A percentile compares a stretch with the other conserved stretches of the same genome.
phyloP scores from a whole-genome alignment of 2,113 vertebrate species.

The Campylorhamphus procurvoides region DNA sequence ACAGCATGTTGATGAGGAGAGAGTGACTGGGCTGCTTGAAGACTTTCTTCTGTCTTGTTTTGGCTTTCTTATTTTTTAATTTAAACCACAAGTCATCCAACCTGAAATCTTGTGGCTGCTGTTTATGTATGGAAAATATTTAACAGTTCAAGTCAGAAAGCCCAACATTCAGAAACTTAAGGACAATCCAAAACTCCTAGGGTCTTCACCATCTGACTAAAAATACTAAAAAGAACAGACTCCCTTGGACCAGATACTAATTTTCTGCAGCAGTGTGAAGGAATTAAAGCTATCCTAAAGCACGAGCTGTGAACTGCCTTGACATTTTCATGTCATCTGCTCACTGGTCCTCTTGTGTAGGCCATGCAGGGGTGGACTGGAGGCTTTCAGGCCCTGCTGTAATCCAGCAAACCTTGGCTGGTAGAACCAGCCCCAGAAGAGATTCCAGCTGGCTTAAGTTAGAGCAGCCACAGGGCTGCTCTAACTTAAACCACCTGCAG shows the following conservation, averaged over 20 bases:
- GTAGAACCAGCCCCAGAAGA: slow-evolving; percentile 34
- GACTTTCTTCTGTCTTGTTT: not conserved
- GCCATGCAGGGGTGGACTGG: not conserved
- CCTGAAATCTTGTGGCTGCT: slow-evolving; percentile 23
- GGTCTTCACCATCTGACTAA: slow-evolving; percentile 40
- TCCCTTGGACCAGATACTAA: not conserved
- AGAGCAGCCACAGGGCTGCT: slow-evolving; percentile 36
- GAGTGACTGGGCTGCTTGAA: not conserved
- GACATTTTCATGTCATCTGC: slow-evolving; percentile 22
- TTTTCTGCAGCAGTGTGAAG: slow-evolving; percentile 11
- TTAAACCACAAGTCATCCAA: slow-evolving; percentile 23
- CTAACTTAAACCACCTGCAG: slow-evolving; percentile 64
- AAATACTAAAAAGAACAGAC: not conserved
- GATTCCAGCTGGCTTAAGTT: slow-evolving; percentile 62
- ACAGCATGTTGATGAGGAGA: not conserved
- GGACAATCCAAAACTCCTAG: slow-evolving; percentile 35
- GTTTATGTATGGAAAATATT: slow-evolving; percentile 38
- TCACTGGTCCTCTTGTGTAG: not conserved
- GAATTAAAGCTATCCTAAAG: slow-evolving; percentile 32
- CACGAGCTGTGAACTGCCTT: not conserved
- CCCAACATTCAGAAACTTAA: not conserved
- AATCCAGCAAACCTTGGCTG: slow-evolving; percentile 44
- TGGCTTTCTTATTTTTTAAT: not conserved
- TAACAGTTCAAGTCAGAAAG: slow-evolving; percentile 28
- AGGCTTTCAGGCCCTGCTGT: not conserved